phyloP scores from a whole-genome alignment of 1,140 invertebrate genomes.

The Drusus annulatus region DNA sequence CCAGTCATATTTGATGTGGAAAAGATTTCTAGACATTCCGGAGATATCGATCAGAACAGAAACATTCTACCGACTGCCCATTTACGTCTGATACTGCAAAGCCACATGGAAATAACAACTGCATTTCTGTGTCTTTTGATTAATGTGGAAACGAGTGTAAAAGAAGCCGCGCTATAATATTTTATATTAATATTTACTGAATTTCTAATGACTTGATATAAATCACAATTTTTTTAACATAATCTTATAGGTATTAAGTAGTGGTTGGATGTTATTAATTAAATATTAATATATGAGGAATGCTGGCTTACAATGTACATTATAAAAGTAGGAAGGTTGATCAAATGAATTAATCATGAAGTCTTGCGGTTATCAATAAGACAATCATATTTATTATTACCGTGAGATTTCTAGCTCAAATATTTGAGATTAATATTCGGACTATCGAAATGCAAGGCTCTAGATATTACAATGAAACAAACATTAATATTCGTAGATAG shows the following conservation, averaged over 20 bases:
- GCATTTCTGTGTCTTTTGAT: conserved; percentile 19
- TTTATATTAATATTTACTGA: conserved; percentile 32
- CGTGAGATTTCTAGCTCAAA: too few relatives aligned
- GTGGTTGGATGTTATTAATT: conserved; percentile 16
- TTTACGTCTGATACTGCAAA: not conserved
- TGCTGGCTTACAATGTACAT: not conserved
- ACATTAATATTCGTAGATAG: too few relatives aligned
- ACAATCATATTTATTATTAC: not conserved
- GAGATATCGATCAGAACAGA: conserved; percentile 9
- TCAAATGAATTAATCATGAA: conserved; percentile 14
- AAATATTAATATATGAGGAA: conserved; percentile 12
- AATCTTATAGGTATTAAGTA: conserved; percentile 7
- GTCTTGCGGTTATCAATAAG: not conserved
- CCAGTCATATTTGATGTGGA: not conserved
- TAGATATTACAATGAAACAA: too few relatives aligned
- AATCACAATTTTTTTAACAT: conserved; percentile 23
- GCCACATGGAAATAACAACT: conserved; percentile 2
- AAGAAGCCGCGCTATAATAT: conserved; percentile 25
- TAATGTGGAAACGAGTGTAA: conserved; percentile 3
- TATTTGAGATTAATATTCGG: too few relatives aligned
- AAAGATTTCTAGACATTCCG: not conserved
- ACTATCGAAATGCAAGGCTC: too few relatives aligned
- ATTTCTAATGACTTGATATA: conserved; percentile 12
- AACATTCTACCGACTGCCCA: too few relatives aligned
- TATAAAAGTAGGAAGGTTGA: conserved; percentile 12